These are phyloP conservation scores for Lycaon pictus DNA, from an alignment of 2,113 vertebrate genomes.

Conservation along the genomic window DNA sequence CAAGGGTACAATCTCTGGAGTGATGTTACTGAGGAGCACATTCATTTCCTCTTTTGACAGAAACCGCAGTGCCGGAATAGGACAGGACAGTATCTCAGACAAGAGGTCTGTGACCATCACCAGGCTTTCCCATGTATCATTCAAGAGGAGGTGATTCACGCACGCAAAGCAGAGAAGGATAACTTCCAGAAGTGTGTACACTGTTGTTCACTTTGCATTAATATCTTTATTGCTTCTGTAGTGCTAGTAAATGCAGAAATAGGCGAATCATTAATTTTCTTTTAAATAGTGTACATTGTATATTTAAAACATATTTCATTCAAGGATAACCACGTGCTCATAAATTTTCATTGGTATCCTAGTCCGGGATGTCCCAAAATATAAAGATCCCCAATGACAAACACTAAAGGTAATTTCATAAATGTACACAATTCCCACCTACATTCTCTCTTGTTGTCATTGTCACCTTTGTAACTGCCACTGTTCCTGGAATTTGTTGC, in stretches of 20 bases:
- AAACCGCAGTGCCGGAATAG: not conserved
- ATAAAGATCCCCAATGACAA: constrained; percentile 9
- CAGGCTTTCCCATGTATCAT: not conserved
- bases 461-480: not conserved
- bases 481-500: not conserved
- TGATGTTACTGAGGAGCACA: not conserved
- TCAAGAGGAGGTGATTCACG: not conserved
- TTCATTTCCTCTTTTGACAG: not conserved
- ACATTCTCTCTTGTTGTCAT: not conserved
- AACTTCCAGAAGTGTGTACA: not conserved
- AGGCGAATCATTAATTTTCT: not conserved
- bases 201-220: not conserved
- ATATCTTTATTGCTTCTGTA: not conserved
- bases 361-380: not conserved
- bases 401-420: not conserved
- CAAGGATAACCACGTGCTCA: not conserved
- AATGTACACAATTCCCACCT: not conserved
- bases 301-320: not conserved
- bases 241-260: not conserved
- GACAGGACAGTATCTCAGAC: not conserved
- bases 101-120: not conserved
- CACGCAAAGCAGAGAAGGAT: not conserved
- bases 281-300: not conserved
- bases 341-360: not conserved
- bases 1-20: not conserved